Evolutionary conservation across 1,140 invertebrate genomes (phyloP).

Genomic region (Zelostemma sp.): DNA sequence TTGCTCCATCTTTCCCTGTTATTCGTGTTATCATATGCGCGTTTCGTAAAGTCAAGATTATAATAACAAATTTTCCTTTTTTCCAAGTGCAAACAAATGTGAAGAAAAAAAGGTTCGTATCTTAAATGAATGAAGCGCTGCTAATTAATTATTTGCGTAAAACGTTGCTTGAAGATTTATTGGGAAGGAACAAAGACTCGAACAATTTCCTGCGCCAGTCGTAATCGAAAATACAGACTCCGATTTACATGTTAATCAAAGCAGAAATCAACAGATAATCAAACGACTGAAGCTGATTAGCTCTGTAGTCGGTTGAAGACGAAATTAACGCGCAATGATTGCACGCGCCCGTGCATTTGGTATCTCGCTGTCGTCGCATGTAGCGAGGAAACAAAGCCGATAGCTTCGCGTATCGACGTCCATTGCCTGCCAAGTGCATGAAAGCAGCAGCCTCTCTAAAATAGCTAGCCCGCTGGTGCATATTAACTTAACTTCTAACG

Average conservation of each 20-base stretch:
- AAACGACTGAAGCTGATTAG: too few relatives aligned
- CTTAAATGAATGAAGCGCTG: too few relatives aligned
- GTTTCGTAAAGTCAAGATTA: too few relatives aligned
- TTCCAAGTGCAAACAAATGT: too few relatives aligned
- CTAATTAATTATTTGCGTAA: too few relatives aligned
- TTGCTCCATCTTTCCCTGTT: too few relatives aligned
- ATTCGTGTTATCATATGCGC: too few relatives aligned
- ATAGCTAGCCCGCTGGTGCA: conserved; percentile 22
- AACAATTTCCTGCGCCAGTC: too few relatives aligned
- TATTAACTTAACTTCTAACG: conserved; percentile 37
- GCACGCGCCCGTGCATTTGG: conserved; percentile 45
- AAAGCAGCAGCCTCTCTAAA: conserved; percentile 35
- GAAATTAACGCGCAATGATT: conserved; percentile 47
- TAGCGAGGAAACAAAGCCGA: conserved; percentile 46
- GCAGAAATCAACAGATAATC: conserved; percentile 24
- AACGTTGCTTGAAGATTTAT: too few relatives aligned
- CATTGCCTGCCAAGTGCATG: conserved; percentile 49
- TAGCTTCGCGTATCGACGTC: conserved; percentile 48
- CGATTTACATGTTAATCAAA: conserved; percentile 47
- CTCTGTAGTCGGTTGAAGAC: conserved; percentile 44
- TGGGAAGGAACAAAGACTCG: too few relatives aligned
- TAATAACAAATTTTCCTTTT: too few relatives aligned
- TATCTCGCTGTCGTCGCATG: conserved; percentile 45
- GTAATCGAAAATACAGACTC: conserved; percentile 26
- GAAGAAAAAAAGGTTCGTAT: too few relatives aligned